phyloP scores from a whole-genome alignment of 2,113 vertebrate species.

The Charina bottae region DNA sequence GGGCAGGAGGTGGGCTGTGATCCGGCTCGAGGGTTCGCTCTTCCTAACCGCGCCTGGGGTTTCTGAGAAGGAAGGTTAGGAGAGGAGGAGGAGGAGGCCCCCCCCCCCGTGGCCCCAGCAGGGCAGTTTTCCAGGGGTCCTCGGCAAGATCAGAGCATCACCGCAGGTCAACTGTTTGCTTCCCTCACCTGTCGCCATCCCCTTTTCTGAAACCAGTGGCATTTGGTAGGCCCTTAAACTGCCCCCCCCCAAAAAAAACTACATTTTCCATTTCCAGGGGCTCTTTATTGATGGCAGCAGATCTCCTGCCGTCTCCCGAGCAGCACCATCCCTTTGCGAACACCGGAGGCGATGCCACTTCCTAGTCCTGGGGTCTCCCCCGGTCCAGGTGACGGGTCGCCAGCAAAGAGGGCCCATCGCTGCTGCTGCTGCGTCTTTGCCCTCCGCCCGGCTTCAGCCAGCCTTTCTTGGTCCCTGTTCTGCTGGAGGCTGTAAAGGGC shows the following conservation, averaged over 20 bases:
- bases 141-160: neutral
- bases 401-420: accelerated
- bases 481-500: neutral
- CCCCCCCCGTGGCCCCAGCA: no score
- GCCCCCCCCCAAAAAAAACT: neutral
- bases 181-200: neutral
- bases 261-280: neutral
- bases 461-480: neutral
- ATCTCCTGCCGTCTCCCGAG: no score
- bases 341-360: neutral
- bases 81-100: no score
- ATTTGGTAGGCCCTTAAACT: neutral
- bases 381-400: neutral
- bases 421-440: neutral
- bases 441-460: no score
- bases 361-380: neutral
- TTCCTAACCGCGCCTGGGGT: no score
- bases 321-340: neutral
- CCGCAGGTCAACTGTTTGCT: no score
- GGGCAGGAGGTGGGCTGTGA: no score
- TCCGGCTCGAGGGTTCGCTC: no score
- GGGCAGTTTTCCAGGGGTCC: neutral
- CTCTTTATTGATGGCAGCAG: neutral
- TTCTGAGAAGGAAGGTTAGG: neutral
- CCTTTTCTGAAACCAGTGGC: neutral